Conservation (phyloP, 2,797 vertebrate species). For the Podarcis siculus region DNA sequence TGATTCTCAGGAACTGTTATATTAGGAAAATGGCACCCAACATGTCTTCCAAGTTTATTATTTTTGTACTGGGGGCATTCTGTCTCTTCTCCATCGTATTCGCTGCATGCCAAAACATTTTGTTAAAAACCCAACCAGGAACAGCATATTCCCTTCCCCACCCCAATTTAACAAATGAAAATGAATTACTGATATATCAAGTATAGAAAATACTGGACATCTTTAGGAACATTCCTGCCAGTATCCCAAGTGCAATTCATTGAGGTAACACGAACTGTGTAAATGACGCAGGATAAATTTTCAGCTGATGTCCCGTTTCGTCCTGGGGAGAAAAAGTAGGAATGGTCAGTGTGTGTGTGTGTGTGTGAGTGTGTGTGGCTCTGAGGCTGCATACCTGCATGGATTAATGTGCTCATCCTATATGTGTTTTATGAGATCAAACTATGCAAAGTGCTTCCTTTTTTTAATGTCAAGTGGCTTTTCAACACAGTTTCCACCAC, state of each 20-base stretch:
- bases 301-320: slow-evolving; percentile 18
- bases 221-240: slow-evolving; percentile 48
- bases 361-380: too few species aligned
- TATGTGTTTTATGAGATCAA: too few species aligned
- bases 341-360: too few species aligned
- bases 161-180: neutral
- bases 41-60: slow-evolving; percentile 8
- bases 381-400: too few species aligned
- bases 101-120: neutral
- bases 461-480: too few species aligned
- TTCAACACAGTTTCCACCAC: too few species aligned
- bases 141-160: neutral
- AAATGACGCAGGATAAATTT: slow-evolving; percentile 69
- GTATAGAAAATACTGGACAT: slow-evolving; percentile 67
- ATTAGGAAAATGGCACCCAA: slow-evolving; percentile 46
- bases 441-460: too few species aligned
- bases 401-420: too few species aligned
- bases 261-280: slow-evolving; percentile 24
- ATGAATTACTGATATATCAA: slow-evolving; percentile 44
- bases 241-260: slow-evolving; percentile 73
- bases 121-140: neutral
- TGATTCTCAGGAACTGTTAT: accelerated
- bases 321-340: slow-evolving; percentile 37
- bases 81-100: accelerated
- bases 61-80: slow-evolving; percentile 55